Base-by-base conservation (phyloP, 2,113 vertebrate species). In the Xyliphius kryptos region DNA sequence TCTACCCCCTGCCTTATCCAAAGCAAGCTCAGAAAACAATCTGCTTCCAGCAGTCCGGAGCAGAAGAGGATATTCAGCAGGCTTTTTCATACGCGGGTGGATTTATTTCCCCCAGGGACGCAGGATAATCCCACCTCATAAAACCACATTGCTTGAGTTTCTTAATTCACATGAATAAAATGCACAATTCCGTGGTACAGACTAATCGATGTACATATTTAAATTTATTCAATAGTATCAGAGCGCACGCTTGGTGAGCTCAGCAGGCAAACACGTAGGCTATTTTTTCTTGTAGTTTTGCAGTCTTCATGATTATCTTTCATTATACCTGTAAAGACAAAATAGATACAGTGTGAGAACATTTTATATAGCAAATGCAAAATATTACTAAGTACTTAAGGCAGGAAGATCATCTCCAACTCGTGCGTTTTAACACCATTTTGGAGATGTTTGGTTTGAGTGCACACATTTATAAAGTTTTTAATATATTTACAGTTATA, bases 151-250 rank as follows among this genome's bases (percentile, higher is more conserved):
- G 14, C 13, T 15, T 74, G 57, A 73, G 61, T 68, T 66, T 78
- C 68, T 67, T 80, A 76, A 78, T 57, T 62, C 71, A 56, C 74
- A 77, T 72, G 78, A 79, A 84, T 83, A 86, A 69, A 69, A 73
- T 73, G 69, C 69, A 50, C 36, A 47, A 57, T 38, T 69, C 56
- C 65, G 52, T 44, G 51, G 53, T 44, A 50, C 56, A 68, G 61
- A 73, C 83, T 41, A 78, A 81, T 83, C 82, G 56, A 67, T 79
- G 58, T 57, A 63, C 67, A 77, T 79, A 80, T 83, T 81, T 79
- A 81, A 77, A 81, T 72, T 75, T 76, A 85, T 79, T 70, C 74
- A 65, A 69, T 68, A 41, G 61, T 68, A 57, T 36, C 68, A 56
- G 21, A 32, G 66, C 66, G 66, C 60, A 55, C 66, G 57, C 61